Percentiles rank a stretch among this genome's conserved stretches.
Conservation (phyloP, 2,113 vertebrate species). For the Corythaeola cristata region DNA sequence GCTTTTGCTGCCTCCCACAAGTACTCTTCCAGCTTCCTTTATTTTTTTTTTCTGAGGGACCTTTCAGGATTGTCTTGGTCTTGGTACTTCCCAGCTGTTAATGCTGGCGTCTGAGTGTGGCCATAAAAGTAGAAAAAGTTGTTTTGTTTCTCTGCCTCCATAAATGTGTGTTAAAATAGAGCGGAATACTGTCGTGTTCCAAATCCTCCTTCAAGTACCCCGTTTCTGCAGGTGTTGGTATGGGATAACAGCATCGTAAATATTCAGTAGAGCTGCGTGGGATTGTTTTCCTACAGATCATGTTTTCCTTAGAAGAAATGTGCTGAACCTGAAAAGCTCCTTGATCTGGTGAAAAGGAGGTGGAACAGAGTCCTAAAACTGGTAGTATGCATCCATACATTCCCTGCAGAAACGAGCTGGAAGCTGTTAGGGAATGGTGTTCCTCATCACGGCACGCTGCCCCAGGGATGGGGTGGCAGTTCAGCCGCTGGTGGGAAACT, state of each 20-base stretch:
- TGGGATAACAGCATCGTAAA: not conserved
- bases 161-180: not conserved
- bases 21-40: not conserved
- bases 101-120: not conserved
- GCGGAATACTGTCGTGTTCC: accelerated
- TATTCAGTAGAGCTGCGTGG: not conserved
- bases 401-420: accelerated
- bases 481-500: not conserved
- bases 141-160: not conserved
- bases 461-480: not conserved
- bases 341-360: not conserved
- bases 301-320: not conserved
- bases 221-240: not conserved
- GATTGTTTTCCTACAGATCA: not conserved
- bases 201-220: not conserved
- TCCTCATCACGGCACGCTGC: not conserved
- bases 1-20: not conserved
- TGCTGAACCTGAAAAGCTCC: not conserved
- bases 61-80: not conserved
- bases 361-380: not conserved
- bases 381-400: accelerated
- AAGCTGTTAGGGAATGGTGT: not conserved
- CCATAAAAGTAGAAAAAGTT: not conserved
- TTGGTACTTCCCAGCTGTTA: accelerated
- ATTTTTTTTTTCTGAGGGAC: too few species aligned